A percentile compares a stretch with the other conserved stretches of the same genome.
Conservation (phyloP, 2,113 vertebrate genomes). For the Corapipo altera region DNA sequence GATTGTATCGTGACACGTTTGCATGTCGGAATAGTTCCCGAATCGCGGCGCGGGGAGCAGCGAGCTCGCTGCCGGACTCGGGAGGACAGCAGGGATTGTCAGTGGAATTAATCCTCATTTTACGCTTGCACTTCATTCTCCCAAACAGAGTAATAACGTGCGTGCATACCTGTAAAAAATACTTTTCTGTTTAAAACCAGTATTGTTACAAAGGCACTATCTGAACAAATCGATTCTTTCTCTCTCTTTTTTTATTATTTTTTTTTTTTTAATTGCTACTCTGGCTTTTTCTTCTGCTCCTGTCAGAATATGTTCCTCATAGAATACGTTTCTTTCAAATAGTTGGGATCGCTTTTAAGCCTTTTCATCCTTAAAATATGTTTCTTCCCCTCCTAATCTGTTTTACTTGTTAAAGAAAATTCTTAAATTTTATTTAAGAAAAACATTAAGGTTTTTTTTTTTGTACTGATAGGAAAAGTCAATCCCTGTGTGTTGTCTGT, state of each 20-base stretch:
- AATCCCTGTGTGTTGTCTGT: background rate
- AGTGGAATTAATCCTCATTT: background rate
- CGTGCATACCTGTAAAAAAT: background rate
- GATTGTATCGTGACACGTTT: background rate
- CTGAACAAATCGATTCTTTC: background rate
- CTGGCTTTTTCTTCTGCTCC: background rate
- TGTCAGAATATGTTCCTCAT: background rate
- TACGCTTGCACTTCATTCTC: background rate
- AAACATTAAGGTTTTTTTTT: background rate
- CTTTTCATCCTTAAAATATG: background rate
- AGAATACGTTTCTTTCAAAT: background rate
- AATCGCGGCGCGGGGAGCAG: background rate
- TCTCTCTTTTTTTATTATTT: background rate
- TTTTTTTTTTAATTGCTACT: background rate
- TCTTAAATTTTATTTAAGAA: constrained; percentile 8
- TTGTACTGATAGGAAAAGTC: background rate
- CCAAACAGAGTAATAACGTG: background rate
- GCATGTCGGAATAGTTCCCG: background rate
- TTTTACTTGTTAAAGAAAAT: constrained; percentile 1
- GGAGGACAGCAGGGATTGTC: background rate
- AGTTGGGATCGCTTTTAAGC: background rate
- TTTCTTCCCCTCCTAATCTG: background rate
- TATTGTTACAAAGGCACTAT: background rate
- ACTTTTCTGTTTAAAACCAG: background rate
- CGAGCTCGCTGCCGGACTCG: background rate